phyloP scores from a whole-genome alignment of 2,113 vertebrate genomes.

The Aegithalos caudatus region DNA sequence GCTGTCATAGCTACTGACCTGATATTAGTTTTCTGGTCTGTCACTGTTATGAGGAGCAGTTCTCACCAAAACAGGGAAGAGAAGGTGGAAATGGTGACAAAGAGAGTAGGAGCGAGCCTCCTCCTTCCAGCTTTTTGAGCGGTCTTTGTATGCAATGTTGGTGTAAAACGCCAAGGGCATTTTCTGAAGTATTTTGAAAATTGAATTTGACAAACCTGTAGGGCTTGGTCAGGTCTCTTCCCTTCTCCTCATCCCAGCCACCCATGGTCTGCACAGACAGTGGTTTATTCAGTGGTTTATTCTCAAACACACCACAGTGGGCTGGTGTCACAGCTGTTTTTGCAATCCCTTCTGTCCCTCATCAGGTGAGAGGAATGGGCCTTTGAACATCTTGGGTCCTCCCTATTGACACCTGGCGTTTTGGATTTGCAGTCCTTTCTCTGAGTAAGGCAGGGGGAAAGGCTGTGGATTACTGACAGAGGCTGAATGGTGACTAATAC shows the following conservation, averaged over 20 bases:
- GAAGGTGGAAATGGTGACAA: not conserved
- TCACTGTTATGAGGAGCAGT: not conserved
- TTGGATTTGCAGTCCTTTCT: not conserved
- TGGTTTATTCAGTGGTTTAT: not conserved
- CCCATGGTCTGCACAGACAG: accelerated
- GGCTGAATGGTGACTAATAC: not conserved
- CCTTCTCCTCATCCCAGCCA: not conserved
- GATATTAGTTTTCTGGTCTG: not conserved
- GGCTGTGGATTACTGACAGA: not conserved
- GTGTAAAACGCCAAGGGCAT: not conserved
- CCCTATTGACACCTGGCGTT: accelerated
- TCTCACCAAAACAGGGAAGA: not conserved
- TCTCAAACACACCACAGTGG: accelerated
- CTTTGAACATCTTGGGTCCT: not conserved
- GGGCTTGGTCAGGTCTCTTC: not conserved
- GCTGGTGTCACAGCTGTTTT: not conserved
- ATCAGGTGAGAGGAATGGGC: not conserved
- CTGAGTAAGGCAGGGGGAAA: not conserved
- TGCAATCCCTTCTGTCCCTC: accelerated
- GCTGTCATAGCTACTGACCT: not conserved
- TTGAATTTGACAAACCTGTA: not conserved
- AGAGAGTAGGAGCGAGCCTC: not conserved
- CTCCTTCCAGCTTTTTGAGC: not conserved
- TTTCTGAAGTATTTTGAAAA: not conserved
- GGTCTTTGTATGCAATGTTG: not conserved